Evolutionary conservation across 2,113 vertebrate species (phyloP), one percentile per base, ranked within the genome.

Genomic region (Crotophaga sulcirostris): DNA sequence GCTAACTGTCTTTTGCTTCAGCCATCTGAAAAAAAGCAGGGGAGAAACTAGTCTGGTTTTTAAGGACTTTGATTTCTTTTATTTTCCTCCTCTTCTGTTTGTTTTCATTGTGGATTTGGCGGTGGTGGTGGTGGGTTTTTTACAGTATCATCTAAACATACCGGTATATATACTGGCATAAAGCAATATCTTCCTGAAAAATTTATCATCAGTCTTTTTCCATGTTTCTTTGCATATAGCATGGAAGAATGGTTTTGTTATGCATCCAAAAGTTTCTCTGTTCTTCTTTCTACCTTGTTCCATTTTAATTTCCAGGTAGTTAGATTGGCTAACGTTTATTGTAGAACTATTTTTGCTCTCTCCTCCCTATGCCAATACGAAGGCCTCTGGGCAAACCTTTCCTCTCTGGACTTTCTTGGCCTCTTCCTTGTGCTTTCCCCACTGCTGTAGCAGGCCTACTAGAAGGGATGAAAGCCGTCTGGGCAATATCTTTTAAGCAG

Each of bases 401-500:
- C 9, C 11, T 52, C 19, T 84, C 49, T 1, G 4, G n/a, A 49
- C 20, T 52, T 55, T n/a, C n/a, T 85, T 77, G 76, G 64, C 38
- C 33, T 79, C 64, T 72, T 81, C 38, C 52, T 56, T 47, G 23
- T 78, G 38, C 17, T 74, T 92, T 64, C 52, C 21, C 51, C 0
- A 0, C 34, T 1, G 2, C 54, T 64, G 31, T 4, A 78, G 52
- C 44, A 47, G 45, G 28, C 67, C 59, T 49, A 83, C 52, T 34
- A 67, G 59, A 68, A 89, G 44, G 68, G 68, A 86, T 87, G 80
- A 84, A 95, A 95, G 26, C 34, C 5, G 19, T 67, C 79, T 90
- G 94, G 86, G 80, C 89, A 89, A 26, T 67, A 84, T 90, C 91
- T 95, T 89, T 89, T 21, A 89, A 74, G 91, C 83, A 89, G 42